A percentile compares a stretch with the other conserved stretches of the same genome.
These are phyloP conservation scores for Pterois miles DNA, from an alignment of 2,797 vertebrate genomes.

Conservation along the genomic window DNA sequence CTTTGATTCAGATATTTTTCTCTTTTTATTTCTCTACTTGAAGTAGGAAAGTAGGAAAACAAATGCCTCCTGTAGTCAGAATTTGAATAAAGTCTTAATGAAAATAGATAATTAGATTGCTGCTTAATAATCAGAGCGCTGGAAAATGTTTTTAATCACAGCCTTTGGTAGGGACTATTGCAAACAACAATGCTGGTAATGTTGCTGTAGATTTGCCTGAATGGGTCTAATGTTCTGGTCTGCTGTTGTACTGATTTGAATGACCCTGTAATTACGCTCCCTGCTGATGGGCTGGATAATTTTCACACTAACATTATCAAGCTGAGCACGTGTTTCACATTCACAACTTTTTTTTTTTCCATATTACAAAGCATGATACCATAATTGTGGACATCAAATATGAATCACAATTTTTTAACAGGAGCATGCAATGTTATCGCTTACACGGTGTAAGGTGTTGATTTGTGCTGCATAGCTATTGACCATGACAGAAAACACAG, in stretches of 20 bases:
- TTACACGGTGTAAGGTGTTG: not conserved
- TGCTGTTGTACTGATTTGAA: conserved; percentile 3
- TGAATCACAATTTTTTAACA: not conserved
- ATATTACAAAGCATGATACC: not conserved
- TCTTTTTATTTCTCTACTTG: not conserved
- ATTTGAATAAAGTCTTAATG: not conserved
- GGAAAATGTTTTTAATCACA: not conserved
- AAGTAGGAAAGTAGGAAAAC: not conserved
- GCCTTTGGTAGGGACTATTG: not conserved
- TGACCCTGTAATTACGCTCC: not conserved
- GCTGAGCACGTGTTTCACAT: not conserved
- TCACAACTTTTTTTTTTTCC: not conserved
- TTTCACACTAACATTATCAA: not conserved
- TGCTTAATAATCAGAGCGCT: not conserved
- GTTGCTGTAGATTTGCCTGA: conserved; percentile 1
- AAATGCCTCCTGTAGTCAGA: not conserved
- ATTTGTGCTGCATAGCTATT: not conserved
- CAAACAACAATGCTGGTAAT: conserved; percentile 1
- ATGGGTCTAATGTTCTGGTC: not conserved
- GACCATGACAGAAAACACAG: not conserved
- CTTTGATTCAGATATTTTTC: conserved; percentile 4
- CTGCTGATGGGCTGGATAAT: not conserved
- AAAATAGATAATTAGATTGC: not conserved
- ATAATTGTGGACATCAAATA: not conserved
- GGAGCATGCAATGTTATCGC: not conserved